Evolutionary conservation across 2,113 vertebrate species (phyloP), one percentile per base, ranked within the genome.

Genomic region (Rhea pennata): DNA sequence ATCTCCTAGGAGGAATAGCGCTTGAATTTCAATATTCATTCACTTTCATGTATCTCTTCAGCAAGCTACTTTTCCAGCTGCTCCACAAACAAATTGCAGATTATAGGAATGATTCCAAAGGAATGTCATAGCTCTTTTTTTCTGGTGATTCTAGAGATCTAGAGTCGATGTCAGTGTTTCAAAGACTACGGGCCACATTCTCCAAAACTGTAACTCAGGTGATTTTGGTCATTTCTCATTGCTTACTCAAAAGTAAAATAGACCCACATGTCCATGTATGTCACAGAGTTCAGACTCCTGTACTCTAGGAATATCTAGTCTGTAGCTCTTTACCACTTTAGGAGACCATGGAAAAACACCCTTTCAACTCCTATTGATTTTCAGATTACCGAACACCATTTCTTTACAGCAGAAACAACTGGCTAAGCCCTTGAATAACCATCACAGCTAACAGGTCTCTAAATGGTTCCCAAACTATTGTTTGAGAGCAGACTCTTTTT

Each of bases 261-360:
- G 56, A 75, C 17, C 26, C 8, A n/a, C 24, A 16, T 48, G 14
- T 21, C 50, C 27, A 46, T 42, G 56, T 36, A 54, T 0, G 0
- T 46, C 36, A 75, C 15, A 79, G 48, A 92, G 73, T 7, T 84
- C n/a, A 93, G 46, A 71, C 8, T 66, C 76, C 27, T 33, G 48
- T 53, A 33, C n/a, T 51, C 36, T 42, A 21, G 36, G 27, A 51
- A 53, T 27, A 12, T 26, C 11, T 39, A 31, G 22, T 53, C 48
- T 20, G 27, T 26, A 51, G 10, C 36, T 53, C 46, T 66, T 76
- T 58, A 39, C 65, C 71, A 31, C 16, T 58, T 78, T 31, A 72
- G 16, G 3, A 5, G 8, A 89, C 16, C 15, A 69, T 16, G 22
- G 26, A 51, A 73, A 93, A 64, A 8, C 0, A 40, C 9, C 54